Percentiles rank a stretch among this genome's conserved stretches.
Conservation (phyloP, 2,797 vertebrate genomes). For the Ambastaia sidthimunki region DNA sequence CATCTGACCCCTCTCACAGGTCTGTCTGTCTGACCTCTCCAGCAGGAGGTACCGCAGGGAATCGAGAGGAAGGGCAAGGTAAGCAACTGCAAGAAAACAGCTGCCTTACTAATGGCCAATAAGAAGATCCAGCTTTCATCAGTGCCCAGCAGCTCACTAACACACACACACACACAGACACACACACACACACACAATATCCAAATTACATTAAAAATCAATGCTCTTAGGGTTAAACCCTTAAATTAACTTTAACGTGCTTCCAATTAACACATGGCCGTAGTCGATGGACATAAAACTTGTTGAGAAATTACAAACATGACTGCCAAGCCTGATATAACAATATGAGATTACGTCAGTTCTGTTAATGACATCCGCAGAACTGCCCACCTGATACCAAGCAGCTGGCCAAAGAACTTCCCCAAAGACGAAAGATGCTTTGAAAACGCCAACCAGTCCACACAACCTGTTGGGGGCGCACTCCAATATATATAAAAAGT, state of each 20-base stretch:
- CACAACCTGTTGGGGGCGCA: conserved; percentile 72
- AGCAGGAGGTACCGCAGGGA: conserved; percentile 79
- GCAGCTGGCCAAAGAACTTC: conserved; percentile 77
- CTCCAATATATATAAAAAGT: conserved; percentile 71
- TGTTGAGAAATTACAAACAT: background rate
- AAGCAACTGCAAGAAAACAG: conserved; percentile 74
- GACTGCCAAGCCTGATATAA: background rate
- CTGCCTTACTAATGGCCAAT: conserved; percentile 70
- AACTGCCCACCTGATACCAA: conserved; percentile 78
- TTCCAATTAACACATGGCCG: no score
- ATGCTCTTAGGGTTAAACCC: no score
- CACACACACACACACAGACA: conserved; percentile 27
- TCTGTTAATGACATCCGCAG: background rate
- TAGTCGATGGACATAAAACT: background rate
- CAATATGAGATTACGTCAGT: no score
- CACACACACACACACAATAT: no score
- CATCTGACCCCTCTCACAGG: conserved; percentile 73
- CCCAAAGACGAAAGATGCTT: conserved; percentile 70
- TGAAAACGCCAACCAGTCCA: conserved; percentile 69
- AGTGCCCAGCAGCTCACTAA: conserved; percentile 79
- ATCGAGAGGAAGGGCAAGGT: conserved; percentile 77
- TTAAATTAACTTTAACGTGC: no score
- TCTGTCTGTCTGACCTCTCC: conserved; percentile 69
- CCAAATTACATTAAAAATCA: no score
- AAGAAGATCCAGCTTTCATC: conserved; percentile 76